Evolutionary conservation across 2,888 invertebrate genomes (phyloP), one percentile per base, ranked within the genome.

Genomic region (Octodonta nipae): DNA sequence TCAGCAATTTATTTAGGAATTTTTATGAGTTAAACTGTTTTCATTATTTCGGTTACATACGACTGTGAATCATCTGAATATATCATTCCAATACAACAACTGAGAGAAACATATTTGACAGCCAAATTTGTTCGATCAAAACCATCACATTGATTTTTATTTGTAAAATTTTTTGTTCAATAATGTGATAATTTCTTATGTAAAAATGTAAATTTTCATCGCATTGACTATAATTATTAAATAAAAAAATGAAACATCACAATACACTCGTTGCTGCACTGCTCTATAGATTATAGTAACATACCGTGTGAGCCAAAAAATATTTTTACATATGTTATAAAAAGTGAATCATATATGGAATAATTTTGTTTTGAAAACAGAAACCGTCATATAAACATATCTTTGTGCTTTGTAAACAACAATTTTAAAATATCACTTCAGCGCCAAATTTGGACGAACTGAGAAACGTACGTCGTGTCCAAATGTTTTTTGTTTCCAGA

Each of bases 401-500:
- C 35, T 35, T 22, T 13, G 28, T 25, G 36, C 36, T 36, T 35
- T 30, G 30, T 30, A 10, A 12, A n/a, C 12, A 15, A 28, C 8
- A 24, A 14, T 26, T 11, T 10, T 27, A 10, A 6, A 34, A 22
- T 22, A 22, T 3, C 22, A 13, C 12, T n/a, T 12, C 15, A 32
- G 24, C 22, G 27, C 22, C 28, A 26, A 14, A 15, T 26, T 38
- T 42, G 40, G 42, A 40, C 37, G 40, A 40, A 42, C 44, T 44
- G 40, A 42, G 39, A 35, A 36, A 42, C n/a, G n/a, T n/a, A n/a
- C n/a, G n/a, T n/a, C n/a, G n/a, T n/a, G n/a, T n/a, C n/a, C n/a
- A 42, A 39, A 39, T 16, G 5, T n/a, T 38, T 42, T 38, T 30
- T 30, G 33, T 35, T 37, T 44, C 44, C 44, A 44, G 38, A 26